Percentiles rank a stretch among this genome's conserved stretches.
Conservation (phyloP, 2,113 vertebrate genomes). For the Galeopterus variegatus region DNA sequence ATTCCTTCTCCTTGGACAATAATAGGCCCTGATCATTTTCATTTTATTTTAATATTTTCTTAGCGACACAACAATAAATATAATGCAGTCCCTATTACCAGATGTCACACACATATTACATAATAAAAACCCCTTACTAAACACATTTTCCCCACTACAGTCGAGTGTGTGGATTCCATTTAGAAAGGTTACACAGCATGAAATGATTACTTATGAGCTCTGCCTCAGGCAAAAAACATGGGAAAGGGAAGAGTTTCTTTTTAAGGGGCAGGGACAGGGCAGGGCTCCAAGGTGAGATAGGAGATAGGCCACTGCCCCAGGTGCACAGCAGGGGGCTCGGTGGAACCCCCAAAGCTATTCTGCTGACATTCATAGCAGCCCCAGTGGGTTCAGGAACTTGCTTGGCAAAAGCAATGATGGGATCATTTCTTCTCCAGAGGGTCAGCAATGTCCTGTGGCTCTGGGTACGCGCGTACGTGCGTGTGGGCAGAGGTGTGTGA, state of each 20-base stretch:
- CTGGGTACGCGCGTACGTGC: not conserved
- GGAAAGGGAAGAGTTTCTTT: slow-evolving; percentile 60
- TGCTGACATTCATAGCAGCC: not conserved
- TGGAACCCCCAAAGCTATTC: slow-evolving; percentile 52
- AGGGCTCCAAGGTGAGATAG: slow-evolving; percentile 74
- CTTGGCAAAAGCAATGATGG: slow-evolving; percentile 27
- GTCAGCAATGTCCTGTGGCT: not conserved
- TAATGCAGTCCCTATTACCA: slow-evolving; percentile 85
- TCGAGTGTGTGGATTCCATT: slow-evolving; percentile 87
- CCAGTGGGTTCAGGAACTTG: slow-evolving; percentile 53
- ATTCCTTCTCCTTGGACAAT: slow-evolving; percentile 82
- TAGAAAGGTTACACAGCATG: slow-evolving; percentile 87
- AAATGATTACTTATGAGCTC: slow-evolving; percentile 89
- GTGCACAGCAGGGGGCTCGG: not conserved
- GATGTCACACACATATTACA: slow-evolving; percentile 88
- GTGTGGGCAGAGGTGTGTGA: not conserved
- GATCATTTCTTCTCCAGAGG: slow-evolving; percentile 45
- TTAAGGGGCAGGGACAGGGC: not conserved
- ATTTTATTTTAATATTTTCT: slow-evolving; percentile 86
- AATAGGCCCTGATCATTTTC: slow-evolving; percentile 82
- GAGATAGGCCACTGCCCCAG: slow-evolving; percentile 62
- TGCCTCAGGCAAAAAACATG: slow-evolving; percentile 81
- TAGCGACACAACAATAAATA: slow-evolving; percentile 88
- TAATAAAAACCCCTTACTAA: slow-evolving; percentile 89
- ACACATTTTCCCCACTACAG: slow-evolving; percentile 88